Percentiles rank a stretch among this genome's conserved stretches.
These are phyloP conservation scores for Cryptocephalus primarius DNA, from an alignment of 2,888 invertebrate genomes.

Conservation along the genomic window DNA sequence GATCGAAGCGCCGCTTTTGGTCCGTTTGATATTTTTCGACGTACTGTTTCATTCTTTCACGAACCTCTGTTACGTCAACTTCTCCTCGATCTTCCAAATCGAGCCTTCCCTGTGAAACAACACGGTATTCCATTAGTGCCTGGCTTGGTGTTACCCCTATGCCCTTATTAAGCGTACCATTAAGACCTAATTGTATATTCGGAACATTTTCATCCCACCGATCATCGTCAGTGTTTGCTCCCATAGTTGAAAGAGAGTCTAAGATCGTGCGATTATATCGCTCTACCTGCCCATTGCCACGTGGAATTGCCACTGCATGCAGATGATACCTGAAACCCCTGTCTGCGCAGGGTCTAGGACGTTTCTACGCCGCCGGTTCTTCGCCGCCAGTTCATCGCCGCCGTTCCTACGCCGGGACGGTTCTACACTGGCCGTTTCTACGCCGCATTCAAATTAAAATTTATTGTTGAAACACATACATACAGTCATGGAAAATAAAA, in stretches of 20 bases:
- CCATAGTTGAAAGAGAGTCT: conserved; percentile 6
- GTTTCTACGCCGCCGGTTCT: too few species aligned
- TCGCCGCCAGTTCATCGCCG: too few species aligned
- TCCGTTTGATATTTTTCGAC: conserved; percentile 3
- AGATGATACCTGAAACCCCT: too few species aligned
- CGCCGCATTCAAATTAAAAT: too few species aligned
- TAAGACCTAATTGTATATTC: conserved; percentile 7
- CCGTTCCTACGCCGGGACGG: too few species aligned
- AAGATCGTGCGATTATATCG: not conserved
- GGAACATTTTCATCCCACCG: conserved; percentile 6
- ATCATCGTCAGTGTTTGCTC: conserved; percentile 1
- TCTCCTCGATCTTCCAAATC: not conserved
- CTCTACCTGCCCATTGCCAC: too few species aligned
- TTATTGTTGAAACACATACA: too few species aligned
- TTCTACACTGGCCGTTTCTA: too few species aligned
- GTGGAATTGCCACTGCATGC: too few species aligned
- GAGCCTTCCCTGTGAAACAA: not conserved
- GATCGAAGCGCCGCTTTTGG: conserved; percentile 7
- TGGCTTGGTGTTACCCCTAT: conserved; percentile 7
- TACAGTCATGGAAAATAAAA: too few species aligned
- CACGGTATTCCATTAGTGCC: conserved; percentile 6
- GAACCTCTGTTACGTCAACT: conserved; percentile 6
- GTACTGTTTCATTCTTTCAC: not conserved
- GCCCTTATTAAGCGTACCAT: conserved; percentile 6
- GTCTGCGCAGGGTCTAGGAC: too few species aligned